Conservation (phyloP, 2,888 invertebrate species). For the Hemicrepidius hirtus region DNA sequence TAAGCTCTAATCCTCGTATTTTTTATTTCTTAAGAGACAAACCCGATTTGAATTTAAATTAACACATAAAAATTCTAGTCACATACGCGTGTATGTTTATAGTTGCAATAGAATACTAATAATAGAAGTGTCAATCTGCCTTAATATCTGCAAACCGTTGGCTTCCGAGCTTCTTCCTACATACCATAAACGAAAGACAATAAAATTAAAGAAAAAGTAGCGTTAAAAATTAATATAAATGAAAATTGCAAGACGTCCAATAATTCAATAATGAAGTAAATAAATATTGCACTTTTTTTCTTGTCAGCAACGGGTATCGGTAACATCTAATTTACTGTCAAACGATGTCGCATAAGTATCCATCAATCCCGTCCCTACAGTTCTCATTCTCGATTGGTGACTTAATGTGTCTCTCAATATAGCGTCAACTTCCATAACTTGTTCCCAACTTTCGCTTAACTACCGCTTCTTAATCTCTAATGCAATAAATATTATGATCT, state of each 20-base stretch:
- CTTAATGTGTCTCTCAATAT: constrained; percentile 44
- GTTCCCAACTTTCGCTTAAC: constrained; percentile 50
- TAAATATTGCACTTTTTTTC: neutral
- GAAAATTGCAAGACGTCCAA: no score
- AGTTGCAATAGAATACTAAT: constrained; percentile 28
- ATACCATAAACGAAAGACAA: no score
- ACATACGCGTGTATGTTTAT: constrained; percentile 26
- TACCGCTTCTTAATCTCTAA: constrained; percentile 50
- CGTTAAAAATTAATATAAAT: no score
- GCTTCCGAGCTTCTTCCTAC: no score
- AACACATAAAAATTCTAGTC: constrained; percentile 27
- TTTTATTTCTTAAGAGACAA: constrained; percentile 26
- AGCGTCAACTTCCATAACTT: constrained; percentile 48
- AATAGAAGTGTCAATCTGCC: constrained; percentile 1
- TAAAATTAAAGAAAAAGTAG: no score
- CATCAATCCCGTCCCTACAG: constrained; percentile 44
- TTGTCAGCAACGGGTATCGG: constrained; percentile 18
- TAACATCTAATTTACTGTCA: constrained; percentile 46
- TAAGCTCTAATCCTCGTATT: neutral
- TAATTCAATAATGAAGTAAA: neutral
- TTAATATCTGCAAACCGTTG: no score
- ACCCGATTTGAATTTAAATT: constrained; percentile 19
- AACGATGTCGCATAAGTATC: constrained; percentile 44
- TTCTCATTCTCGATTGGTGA: constrained; percentile 47
- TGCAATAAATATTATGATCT: constrained; percentile 51